Conservation (phyloP, 2,888 invertebrate genomes). For the Alsophila aescularia region DNA sequence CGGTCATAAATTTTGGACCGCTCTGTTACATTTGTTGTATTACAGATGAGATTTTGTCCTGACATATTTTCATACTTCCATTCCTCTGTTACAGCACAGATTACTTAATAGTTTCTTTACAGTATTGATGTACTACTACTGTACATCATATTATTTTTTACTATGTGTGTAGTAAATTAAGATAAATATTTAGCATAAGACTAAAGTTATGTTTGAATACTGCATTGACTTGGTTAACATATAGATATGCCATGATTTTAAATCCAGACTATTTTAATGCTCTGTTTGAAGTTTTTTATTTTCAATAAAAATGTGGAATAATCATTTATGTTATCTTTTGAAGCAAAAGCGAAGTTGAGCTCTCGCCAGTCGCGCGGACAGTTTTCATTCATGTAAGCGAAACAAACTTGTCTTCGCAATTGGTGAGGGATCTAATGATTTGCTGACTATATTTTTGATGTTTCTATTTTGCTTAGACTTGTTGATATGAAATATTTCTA, state of each 20-base stretch:
- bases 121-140: background rate
- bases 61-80: constrained; percentile 4
- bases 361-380: too few species aligned
- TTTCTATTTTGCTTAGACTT: constrained; percentile 1
- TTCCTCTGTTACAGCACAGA: constrained; percentile 17
- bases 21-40: too few species aligned
- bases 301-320: too few species aligned
- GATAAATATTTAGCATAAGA: background rate
- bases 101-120: too few species aligned
- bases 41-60: too few species aligned
- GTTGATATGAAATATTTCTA: background rate
- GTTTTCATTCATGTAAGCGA: too few species aligned
- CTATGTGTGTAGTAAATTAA: constrained; percentile 1
- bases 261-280: background rate
- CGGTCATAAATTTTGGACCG: too few species aligned
- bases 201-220: background rate
- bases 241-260: background rate
- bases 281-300: background rate
- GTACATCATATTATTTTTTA: constrained; percentile 16
- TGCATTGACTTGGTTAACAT: background rate
- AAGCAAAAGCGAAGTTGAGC: too few species aligned
- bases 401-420: background rate
- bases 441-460: background rate
- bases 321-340: too few species aligned
- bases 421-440: background rate